A percentile compares a stretch with the other conserved stretches of the same genome.
phyloP scores from a whole-genome alignment of 2,888 invertebrate species.

The Scaptomyza tumidula region DNA sequence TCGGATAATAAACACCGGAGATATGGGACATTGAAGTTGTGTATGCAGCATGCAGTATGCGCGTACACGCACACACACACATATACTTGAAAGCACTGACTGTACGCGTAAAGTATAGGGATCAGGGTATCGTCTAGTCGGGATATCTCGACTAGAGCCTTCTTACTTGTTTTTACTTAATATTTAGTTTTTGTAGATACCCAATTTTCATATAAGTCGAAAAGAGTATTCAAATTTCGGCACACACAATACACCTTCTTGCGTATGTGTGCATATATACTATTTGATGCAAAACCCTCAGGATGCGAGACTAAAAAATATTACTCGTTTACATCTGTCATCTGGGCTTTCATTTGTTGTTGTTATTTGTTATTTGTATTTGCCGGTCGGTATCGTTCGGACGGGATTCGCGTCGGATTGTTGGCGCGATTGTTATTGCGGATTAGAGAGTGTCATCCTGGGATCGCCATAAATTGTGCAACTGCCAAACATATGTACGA shows the following conservation, averaged over 20 bases:
- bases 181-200: too few species aligned
- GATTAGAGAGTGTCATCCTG: constrained; percentile 57
- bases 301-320: not conserved
- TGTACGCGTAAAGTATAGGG: too few species aligned
- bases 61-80: too few species aligned
- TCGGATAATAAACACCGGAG: too few species aligned
- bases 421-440: constrained; percentile 47
- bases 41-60: too few species aligned
- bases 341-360: constrained; percentile 26
- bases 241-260: too few species aligned
- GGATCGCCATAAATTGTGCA: constrained; percentile 43
- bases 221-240: not conserved
- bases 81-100: too few species aligned
- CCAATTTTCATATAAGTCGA: not conserved
- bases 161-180: too few species aligned
- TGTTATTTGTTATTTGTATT: constrained; percentile 22
- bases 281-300: not conserved
- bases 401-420: constrained; percentile 39
- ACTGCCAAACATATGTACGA: not conserved
- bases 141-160: too few species aligned
- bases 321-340: constrained; percentile 42
- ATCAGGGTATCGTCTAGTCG: too few species aligned
- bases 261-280: too few species aligned
- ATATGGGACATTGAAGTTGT: too few species aligned
- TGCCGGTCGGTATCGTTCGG: not conserved